Conservation (phyloP, 2,888 invertebrate species). For the Ctena decussata region DNA sequence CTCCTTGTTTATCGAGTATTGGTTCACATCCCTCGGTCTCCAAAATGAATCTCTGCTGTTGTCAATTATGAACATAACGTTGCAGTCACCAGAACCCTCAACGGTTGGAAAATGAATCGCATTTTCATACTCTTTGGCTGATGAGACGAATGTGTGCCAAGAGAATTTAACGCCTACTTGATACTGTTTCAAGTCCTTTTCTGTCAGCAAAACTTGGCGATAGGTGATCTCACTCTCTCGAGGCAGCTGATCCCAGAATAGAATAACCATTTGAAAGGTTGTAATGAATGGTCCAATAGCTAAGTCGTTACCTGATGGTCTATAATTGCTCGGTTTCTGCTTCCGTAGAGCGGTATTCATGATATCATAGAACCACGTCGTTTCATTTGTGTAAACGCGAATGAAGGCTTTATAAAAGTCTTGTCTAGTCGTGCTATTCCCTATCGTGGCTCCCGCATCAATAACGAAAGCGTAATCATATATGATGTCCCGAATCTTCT, state of each 20-base stretch:
- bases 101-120: constrained; percentile 62
- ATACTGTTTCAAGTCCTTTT: constrained; percentile 47
- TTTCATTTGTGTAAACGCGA: constrained; percentile 58
- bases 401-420: constrained; percentile 51
- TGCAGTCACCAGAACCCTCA: constrained; percentile 25
- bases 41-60: constrained; percentile 44
- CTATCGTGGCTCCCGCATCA: constrained; percentile 25
- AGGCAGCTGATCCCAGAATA: constrained; percentile 52
- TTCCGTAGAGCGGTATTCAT: constrained; percentile 62
- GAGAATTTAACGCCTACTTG: constrained; percentile 46
- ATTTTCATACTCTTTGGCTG: constrained; percentile 33
- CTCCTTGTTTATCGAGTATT: constrained; percentile 53
- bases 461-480: constrained; percentile 50
- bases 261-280: constrained; percentile 59
- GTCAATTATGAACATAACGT: constrained; percentile 53
- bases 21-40: constrained; percentile 63
- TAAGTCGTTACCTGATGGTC: constrained; percentile 61
- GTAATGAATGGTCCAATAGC: constrained; percentile 66
- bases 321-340: constrained; percentile 48
- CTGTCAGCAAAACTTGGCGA: constrained; percentile 49
- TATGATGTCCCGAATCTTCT: constrained; percentile 54
- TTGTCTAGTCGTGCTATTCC: constrained; percentile 37
- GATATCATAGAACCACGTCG: constrained; percentile 51
- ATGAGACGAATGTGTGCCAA: constrained; percentile 66
- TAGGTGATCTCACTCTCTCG: constrained; percentile 49